Evolutionary conservation across 1,140 invertebrate species (phyloP).

Genomic region (Steinernema khuongi): DNA sequence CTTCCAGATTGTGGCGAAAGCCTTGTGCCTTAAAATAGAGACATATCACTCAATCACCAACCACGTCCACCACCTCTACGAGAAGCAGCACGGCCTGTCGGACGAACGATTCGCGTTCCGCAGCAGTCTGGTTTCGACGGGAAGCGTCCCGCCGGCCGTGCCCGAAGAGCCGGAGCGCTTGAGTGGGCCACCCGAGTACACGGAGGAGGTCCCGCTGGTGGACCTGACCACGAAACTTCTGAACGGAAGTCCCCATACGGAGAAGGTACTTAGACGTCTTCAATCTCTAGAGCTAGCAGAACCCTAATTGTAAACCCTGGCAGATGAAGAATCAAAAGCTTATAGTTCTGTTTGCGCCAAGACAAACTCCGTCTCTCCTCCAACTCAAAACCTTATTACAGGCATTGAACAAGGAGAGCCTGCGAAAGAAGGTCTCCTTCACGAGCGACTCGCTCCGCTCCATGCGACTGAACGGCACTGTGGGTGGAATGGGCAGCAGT

Average conservation of each 20-base stretch:
- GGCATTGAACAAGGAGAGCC: no score
- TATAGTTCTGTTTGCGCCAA: no score
- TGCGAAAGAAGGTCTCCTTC: conserved; percentile 41
- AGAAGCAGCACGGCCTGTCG: conserved; percentile 30
- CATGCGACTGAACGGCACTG: conserved; percentile 21
- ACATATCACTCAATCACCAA: conserved; percentile 55
- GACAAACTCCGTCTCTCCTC: no score
- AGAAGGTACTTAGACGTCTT: neutral
- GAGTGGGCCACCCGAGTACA: neutral
- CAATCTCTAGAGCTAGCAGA: no score
- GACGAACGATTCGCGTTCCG: conserved; percentile 8
- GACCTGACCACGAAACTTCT: conserved; percentile 8
- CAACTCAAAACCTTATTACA: no score
- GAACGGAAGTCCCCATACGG: conserved; percentile 15
- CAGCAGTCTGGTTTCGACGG: neutral
- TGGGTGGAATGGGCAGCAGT: conserved; percentile 1
- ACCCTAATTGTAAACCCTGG: no score
- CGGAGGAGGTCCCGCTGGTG: neutral
- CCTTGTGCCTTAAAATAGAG: conserved; percentile 63
- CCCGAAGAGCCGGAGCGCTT: neutral
- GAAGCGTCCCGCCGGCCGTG: neutral
- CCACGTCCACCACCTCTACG: conserved; percentile 51
- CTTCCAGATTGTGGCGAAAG: conserved; percentile 63
- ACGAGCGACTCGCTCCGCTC: conserved; percentile 27
- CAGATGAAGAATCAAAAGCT: no score